These are phyloP conservation scores for Seriola rivoliana DNA, from an alignment of 2,113 vertebrate species.

Conservation along the genomic window DNA sequence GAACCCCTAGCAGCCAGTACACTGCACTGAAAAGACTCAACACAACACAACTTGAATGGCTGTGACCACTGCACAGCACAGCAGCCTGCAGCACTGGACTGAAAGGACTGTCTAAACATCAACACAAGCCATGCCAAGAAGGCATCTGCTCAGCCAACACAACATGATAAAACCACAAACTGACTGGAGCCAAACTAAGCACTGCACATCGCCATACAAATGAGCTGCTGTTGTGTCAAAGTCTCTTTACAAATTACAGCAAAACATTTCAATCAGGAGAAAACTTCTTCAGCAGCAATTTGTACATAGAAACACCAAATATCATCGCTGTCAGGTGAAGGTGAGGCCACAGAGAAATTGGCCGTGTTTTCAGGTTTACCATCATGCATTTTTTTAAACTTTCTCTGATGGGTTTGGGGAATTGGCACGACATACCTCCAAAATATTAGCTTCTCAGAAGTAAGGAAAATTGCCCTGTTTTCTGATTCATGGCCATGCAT, in stretches of 20 bases:
- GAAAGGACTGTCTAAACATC: conserved; percentile 53
- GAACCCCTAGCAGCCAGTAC: conserved; percentile 47
- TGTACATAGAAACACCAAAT: background rate
- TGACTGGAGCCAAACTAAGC: conserved; percentile 17
- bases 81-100: conserved; percentile 38
- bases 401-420: background rate
- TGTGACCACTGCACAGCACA: conserved; percentile 37
- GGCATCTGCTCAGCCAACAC: conserved; percentile 54
- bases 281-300: background rate
- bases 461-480: background rate
- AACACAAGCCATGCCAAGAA: conserved; percentile 49
- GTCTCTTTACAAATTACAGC: background rate
- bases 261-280: conserved; percentile 2
- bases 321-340: background rate
- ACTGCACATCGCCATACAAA: conserved; percentile 15
- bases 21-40: conserved; percentile 60
- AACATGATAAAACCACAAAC: conserved; percentile 14
- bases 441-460: too few species aligned
- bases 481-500: background rate
- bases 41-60: conserved; percentile 52
- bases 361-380: too few species aligned
- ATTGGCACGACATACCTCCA: too few species aligned
- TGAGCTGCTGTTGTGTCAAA: conserved; percentile 22
- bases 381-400: too few species aligned
- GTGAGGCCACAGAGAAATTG: background rate